Evolutionary conservation across 2,888 invertebrate genomes (phyloP).

Genomic region (Buathra laborator): DNA sequence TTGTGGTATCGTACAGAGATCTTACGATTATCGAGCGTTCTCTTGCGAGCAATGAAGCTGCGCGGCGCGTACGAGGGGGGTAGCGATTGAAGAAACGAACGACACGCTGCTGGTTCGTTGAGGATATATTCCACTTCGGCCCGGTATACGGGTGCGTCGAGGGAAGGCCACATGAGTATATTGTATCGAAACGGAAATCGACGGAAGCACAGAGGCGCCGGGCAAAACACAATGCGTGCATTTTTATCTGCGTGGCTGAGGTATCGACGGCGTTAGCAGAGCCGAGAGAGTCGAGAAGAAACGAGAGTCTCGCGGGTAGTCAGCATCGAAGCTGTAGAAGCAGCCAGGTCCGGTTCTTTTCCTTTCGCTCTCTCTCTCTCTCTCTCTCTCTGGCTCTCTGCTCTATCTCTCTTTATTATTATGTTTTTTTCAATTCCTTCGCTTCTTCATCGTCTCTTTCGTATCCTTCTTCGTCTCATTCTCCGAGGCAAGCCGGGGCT

Average conservation of each 20-base stretch:
- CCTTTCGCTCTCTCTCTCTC: constrained; percentile 46
- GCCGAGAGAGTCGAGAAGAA: constrained; percentile 20
- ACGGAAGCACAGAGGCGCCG: constrained; percentile 64
- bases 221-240: constrained; percentile 66
- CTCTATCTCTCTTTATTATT: constrained; percentile 60
- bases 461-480: constrained; percentile 57
- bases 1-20: constrained; percentile 59
- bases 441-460: constrained; percentile 41
- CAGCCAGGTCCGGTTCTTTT: constrained; percentile 65
- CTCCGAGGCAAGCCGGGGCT: constrained; percentile 52
- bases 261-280: constrained; percentile 49
- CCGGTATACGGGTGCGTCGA: not conserved
- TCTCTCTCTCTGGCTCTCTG: constrained; percentile 41
- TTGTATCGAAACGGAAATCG: constrained; percentile 63
- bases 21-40: constrained; percentile 60
- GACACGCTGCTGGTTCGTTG: constrained; percentile 16
- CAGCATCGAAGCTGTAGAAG: constrained; percentile 54
- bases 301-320: constrained; percentile 34
- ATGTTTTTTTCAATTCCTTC: constrained; percentile 62
- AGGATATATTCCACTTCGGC: constrained; percentile 18
- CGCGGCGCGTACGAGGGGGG: not conserved
- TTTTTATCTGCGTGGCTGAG: constrained; percentile 46
- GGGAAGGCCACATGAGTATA: constrained; percentile 14
- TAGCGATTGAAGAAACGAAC: not conserved
- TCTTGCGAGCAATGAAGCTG: constrained; percentile 38